Evolutionary conservation across 2,888 invertebrate species (phyloP), one percentile per base, ranked within the genome.

Genomic region (Seira sanloemensis): DNA sequence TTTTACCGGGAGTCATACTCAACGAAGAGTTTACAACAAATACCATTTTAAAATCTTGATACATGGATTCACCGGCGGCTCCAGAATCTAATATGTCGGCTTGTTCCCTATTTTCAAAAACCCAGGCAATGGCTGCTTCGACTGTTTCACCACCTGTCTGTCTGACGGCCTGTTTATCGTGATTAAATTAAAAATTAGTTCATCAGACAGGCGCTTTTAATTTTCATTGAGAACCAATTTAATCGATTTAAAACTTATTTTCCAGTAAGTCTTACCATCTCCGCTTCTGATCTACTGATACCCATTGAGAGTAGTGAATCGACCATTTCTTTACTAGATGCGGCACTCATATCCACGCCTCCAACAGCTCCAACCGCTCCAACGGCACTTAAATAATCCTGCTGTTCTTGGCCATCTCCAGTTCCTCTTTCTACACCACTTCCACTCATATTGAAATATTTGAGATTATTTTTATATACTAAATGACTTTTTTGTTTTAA

Each of bases 1-100:
- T 88, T 89, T 89, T 89, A 2, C 89, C 89, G 54, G 88, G 84
- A 7, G 88, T 82, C 89, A 89, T 89, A 19, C 85, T 85, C 58
- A 89, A 75, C 27, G 89, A 89, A 24, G 87, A 62, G 80, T 89
- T 88, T 23, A 89, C 86, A 1, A 88, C 86, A 79, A 89, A 89
- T 1, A 89, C 88, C 89, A 89, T 89, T 78, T 89, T 89, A 77
- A 87, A 89, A 4, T 89, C 89, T 69, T 87, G 87, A 67, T 85
- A 89, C 67, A 88, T 77, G 18, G 80, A 84, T 46, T 87, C 86
- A 9, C 84, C 77, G 9, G 83, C 72, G 0, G 78, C 84, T 16
- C 76, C 81, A 19, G 82, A 85, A 46, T 84, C 86, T 21, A 86
- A 69, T 54, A 85, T 80, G 16, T 87, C 87, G 12, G 80, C 85